Conservation (phyloP, 2,888 invertebrate species). For the Iphiclides podalirius region DNA sequence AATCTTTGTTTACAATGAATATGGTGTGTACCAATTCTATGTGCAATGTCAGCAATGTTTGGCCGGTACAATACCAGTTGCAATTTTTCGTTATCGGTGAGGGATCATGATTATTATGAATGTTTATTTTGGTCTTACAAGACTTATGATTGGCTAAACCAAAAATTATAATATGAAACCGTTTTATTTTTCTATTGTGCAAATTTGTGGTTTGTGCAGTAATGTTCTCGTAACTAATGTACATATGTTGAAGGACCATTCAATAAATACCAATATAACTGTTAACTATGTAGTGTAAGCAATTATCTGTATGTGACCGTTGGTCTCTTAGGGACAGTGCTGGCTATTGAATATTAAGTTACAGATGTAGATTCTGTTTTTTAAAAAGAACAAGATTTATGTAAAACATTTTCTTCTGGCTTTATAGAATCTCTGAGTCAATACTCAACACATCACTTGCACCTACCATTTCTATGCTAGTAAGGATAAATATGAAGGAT, state of each 20-base stretch:
- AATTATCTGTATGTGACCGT: no score
- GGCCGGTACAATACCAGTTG: neutral
- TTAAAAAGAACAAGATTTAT: no score
- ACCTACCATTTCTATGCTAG: no score
- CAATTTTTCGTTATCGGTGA: neutral
- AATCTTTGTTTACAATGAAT: neutral
- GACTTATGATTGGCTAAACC: neutral
- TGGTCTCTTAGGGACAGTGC: no score
- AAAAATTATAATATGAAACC: neutral
- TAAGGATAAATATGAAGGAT: no score
- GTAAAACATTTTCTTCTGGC: no score
- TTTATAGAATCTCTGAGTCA: no score
- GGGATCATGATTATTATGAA: neutral
- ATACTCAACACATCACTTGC: no score
- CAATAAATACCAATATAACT: neutral
- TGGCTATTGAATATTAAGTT: no score
- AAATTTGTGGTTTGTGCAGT: neutral
- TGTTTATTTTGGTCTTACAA: neutral
- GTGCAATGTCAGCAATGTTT: neutral
- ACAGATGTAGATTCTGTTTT: no score
- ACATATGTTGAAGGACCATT: neutral
- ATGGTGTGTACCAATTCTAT: no score
- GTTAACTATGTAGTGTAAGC: neutral
- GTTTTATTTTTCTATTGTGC: neutral
- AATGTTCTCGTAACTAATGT: neutral